Percentiles rank a stretch among this genome's conserved stretches.
These are phyloP conservation scores for Psittacula echo DNA, from an alignment of 2,797 vertebrate species.

Conservation along the genomic window DNA sequence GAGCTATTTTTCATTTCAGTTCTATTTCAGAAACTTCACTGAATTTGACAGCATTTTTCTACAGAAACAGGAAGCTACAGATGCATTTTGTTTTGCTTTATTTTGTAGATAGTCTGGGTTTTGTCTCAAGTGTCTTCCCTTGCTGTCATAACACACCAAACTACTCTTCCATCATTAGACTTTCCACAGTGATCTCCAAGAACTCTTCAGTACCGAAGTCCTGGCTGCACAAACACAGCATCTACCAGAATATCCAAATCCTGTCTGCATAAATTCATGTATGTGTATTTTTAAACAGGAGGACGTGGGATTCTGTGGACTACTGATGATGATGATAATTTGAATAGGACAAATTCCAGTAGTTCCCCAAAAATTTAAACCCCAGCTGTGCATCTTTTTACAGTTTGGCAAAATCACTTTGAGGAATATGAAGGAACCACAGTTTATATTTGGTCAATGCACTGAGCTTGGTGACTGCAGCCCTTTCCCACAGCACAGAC, in stretches of 20 bases:
- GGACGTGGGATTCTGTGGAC: neutral
- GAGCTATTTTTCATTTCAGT: neutral
- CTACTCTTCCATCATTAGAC: neutral
- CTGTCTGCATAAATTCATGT: neutral
- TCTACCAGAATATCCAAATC: neutral
- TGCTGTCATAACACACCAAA: neutral
- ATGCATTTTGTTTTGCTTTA: constrained; percentile 29
- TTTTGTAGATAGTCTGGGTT: neutral
- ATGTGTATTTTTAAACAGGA: neutral
- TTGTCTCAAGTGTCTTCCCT: neutral
- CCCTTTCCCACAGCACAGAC: neutral
- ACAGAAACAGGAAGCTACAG: constrained; percentile 23
- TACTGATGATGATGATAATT: neutral
- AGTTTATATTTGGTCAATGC: neutral
- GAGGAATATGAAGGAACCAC: neutral
- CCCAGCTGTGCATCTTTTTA: neutral
- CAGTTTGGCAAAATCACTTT: neutral
- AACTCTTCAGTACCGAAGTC: neutral
- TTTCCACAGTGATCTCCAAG: constrained; percentile 11
- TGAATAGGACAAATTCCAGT: neutral
- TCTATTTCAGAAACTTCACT: neutral
- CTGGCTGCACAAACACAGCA: neutral
- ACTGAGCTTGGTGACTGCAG: neutral
- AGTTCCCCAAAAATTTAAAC: neutral
- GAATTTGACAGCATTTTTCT: neutral